These are phyloP conservation scores for Oncorhynchus gorbuscha DNA, from an alignment of 2,113 vertebrate genomes.

Conservation along the genomic window DNA sequence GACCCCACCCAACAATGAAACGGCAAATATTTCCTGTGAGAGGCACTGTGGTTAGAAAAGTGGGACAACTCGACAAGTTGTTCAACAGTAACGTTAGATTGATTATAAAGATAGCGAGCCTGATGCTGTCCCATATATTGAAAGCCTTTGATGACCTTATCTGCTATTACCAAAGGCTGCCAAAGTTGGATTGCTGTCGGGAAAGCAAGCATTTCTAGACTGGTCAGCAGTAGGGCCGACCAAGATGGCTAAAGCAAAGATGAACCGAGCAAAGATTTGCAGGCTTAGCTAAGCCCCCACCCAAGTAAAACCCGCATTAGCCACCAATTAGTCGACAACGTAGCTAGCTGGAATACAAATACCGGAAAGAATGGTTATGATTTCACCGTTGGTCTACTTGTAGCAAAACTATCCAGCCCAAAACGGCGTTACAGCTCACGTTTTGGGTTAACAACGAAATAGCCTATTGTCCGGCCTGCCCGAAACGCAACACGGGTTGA, in stretches of 20 bases:
- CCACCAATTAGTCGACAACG: slow-evolving; percentile 22
- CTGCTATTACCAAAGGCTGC: slow-evolving; percentile 22
- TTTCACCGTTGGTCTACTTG: slow-evolving; percentile 4
- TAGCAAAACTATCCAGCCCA: too few relatives aligned
- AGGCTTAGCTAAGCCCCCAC: slow-evolving; percentile 35
- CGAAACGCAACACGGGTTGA: too few relatives aligned
- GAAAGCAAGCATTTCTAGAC: neutral
- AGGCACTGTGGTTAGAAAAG: neutral
- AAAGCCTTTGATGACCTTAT: slow-evolving; percentile 33
- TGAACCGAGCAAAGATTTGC: neutral
- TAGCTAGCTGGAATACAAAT: slow-evolving; percentile 36
- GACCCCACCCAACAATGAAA: slow-evolving; percentile 75
- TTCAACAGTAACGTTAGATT: neutral
- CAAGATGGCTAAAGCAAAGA: slow-evolving; percentile 17
- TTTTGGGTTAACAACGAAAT: too few relatives aligned
- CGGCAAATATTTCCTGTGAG: slow-evolving; percentile 51
- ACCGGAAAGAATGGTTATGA: slow-evolving; percentile 44
- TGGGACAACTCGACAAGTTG: slow-evolving; percentile 1
- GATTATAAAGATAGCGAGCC: neutral
- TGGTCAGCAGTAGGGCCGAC: slow-evolving; percentile 40
- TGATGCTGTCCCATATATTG: neutral
- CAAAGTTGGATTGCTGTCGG: slow-evolving; percentile 21
- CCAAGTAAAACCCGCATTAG: slow-evolving; percentile 49
- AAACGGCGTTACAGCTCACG: too few relatives aligned
- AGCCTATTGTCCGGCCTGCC: too few relatives aligned